Percentiles rank a stretch among this genome's conserved stretches.
These are phyloP conservation scores for Numenius phaeopus DNA, from an alignment of 2,797 vertebrate species.

Conservation along the genomic window DNA sequence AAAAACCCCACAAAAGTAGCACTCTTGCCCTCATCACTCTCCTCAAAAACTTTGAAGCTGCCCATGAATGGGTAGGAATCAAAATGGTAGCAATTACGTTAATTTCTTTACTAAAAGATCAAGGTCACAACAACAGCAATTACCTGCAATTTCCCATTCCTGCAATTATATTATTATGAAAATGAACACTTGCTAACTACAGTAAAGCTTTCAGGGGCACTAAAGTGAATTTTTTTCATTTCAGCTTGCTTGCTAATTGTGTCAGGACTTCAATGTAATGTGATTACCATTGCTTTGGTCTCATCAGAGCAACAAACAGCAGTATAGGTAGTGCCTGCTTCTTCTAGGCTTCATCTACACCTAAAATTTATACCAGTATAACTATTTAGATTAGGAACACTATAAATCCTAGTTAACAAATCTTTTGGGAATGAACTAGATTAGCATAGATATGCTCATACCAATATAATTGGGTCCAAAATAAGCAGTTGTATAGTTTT, in stretches of 20 bases:
- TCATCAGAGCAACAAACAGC: not conserved
- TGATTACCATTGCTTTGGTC: conserved; percentile 34
- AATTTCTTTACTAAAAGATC: conserved; percentile 67
- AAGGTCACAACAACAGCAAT: conserved; percentile 74
- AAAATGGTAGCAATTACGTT: conserved; percentile 54
- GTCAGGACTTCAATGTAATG: conserved; percentile 56
- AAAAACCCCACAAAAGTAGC: not conserved
- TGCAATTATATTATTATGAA: conserved; percentile 74
- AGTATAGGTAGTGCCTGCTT: not conserved
- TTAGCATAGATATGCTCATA: not conserved
- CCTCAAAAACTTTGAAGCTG: not conserved
- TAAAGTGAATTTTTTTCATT: conserved; percentile 60
- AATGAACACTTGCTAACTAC: conserved; percentile 64
- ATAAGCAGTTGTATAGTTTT: not conserved
- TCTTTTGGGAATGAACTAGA: not conserved
- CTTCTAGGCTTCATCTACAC: not conserved
- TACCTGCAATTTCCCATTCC: conserved; percentile 70
- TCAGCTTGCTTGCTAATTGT: conserved; percentile 50
- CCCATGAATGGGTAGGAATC: not conserved
- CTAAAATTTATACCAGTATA: not conserved
- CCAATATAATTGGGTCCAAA: not conserved
- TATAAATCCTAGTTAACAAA: not conserved
- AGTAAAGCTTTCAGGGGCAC: conserved; percentile 60
- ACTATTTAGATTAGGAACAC: not conserved
- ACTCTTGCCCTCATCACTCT: not conserved